Evolutionary conservation across 2,888 invertebrate species (phyloP), one percentile per base, ranked within the genome.

Genomic region (Chloroclystis v-ata): DNA sequence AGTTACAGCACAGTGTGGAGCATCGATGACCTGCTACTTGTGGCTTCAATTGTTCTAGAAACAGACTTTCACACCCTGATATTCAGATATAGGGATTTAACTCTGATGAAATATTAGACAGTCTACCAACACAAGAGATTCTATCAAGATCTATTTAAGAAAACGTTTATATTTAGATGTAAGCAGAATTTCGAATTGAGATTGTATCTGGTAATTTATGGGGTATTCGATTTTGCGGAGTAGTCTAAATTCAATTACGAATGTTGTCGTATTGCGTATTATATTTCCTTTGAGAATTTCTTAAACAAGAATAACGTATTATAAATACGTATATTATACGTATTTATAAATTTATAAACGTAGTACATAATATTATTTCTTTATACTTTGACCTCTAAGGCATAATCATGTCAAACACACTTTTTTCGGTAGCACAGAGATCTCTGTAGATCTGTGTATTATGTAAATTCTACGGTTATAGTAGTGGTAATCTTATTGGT

Each of bases 1-100:
- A 70, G 78, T 78, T 80, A 64, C 55, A 63, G 64, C 51, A 74
- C 75, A 72, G 74, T 77, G 72, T 76, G 77, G 70, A n/a, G 69
- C 78, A 79, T 80, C 70, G 78, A 78, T 71, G 74, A 63, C 56
- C 64, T 64, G 66, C 57, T 65, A 63, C 60, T 60, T 57, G 61
- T 12, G 26, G 66, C 61, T 63, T 60, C 57, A 63, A 65, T 67
- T 71, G 69, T 65, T 67, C 59, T 61, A 61, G 60, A 61, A 63
- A 65, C 59, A 65, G 61, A 61, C n/a, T 65, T 67, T 49, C 26
- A 29, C 46, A 24, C 24, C 39, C 52, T 45, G 39, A 33, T 44
- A 25, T 41, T 42, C 13, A 20, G n/a, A 20, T 5, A 2, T 32
- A 20, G 28, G 20, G 43, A 53, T 49, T 49, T 52, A 40, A 37